Evolutionary conservation across 2,797 vertebrate genomes (phyloP).

Genomic region (Premnoplex brunnescens): DNA sequence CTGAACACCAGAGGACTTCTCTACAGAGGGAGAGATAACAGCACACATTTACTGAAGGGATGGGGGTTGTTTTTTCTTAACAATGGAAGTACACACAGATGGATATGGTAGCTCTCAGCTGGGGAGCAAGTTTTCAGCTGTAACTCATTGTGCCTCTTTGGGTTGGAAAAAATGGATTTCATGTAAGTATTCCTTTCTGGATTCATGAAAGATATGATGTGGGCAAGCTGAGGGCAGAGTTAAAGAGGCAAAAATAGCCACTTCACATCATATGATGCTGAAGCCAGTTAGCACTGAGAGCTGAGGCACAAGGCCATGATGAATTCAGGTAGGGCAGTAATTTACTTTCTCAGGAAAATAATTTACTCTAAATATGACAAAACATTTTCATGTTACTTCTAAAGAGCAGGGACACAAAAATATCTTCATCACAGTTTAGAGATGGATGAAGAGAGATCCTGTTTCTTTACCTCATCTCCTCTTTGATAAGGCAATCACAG

Average conservation of each 20-base stretch:
- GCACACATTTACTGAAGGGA: neutral
- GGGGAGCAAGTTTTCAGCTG: neutral
- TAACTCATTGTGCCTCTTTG: neutral
- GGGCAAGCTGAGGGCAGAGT: neutral
- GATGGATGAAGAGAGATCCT: neutral
- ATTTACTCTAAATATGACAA: neutral
- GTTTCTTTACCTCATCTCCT: neutral
- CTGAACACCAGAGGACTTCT: neutral
- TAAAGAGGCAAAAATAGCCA: neutral
- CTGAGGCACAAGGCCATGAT: fast-evolving
- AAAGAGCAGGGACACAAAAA: neutral
- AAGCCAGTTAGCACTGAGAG: neutral
- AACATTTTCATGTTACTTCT: neutral
- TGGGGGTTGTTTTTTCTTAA: neutral
- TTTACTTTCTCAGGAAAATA: neutral
- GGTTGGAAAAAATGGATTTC: slow-evolving; percentile 24
- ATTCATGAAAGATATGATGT: neutral
- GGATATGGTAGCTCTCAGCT: slow-evolving; percentile 13
- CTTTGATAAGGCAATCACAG: neutral
- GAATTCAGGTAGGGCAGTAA: neutral
- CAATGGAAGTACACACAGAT: neutral
- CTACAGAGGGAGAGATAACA: neutral
- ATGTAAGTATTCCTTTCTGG: neutral
- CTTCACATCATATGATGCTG: neutral
- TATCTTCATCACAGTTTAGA: neutral